Evolutionary conservation across 2,888 invertebrate species (phyloP), one percentile per base, ranked within the genome.

Genomic region (Drosophila lacicola): DNA sequence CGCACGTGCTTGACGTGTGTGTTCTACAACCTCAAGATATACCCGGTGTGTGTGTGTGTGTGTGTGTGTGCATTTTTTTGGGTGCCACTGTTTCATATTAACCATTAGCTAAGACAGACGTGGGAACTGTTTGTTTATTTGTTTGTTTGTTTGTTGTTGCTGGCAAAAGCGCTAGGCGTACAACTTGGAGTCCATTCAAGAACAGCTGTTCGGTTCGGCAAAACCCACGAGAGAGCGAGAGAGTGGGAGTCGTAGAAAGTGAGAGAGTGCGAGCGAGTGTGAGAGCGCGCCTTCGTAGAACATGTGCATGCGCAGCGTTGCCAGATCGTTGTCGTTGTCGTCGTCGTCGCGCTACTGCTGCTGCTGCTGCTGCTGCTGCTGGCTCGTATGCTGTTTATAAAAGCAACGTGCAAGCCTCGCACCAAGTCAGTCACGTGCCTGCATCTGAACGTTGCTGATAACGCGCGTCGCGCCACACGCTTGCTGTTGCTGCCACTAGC

Each of bases 391-490:
- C 76, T 82, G 72, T 82, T 82, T 89, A 89, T 88, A 89, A 88
- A 88, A 88, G 82, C 75, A 78, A 68, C 75, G 73, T 81, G 77
- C 86, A 80, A 65, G 49, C 53, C 45, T 70, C 56, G 74, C 70
- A 75, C 68, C 74, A 50, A 82, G 61, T 89, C 86, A 90, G 90
- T 90, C 90, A 90, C 90, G 90, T 90, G 90, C 90, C 80, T 78
- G 79, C 79, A 82, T 74, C 71, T 70, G 75, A 80, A 90, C 82
- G 84, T 71, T 69, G 74, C 73, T 49, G 72, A 70, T 64, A 69
- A 61, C 63, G 74, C 80, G 79, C 76, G 87, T 71, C 70, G 87
- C 74, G 58, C 70, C 54, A 55, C 44, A 46, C 51, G 61, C 17
- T 9, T 39, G 53, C 68, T 62, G 71, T 68, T 65, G 68, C 70